Evolutionary conservation across 2,888 invertebrate species (phyloP).

Genomic region (Bedellia somnulentella): DNA sequence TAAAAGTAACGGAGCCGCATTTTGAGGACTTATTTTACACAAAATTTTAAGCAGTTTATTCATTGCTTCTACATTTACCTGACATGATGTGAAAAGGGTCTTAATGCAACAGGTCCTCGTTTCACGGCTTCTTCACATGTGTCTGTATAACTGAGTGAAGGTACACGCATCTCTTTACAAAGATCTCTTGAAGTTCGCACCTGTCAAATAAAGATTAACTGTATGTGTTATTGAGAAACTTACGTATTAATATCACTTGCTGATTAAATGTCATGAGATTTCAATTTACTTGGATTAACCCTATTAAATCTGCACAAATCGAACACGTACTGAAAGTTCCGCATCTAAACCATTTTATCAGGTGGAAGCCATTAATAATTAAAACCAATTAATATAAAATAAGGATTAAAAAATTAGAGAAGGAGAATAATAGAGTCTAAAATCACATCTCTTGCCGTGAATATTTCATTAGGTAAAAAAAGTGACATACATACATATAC

Average conservation of each 20-base stretch:
- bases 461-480: too few species aligned
- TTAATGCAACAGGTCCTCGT: constrained; percentile 68
- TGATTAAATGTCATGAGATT: background rate
- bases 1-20: too few species aligned
- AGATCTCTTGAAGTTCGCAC: constrained; percentile 74
- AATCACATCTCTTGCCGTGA: too few species aligned
- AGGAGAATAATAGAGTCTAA: too few species aligned
- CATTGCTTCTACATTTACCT: too few species aligned
- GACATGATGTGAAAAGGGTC: constrained; percentile 28
- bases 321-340: background rate
- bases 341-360: background rate
- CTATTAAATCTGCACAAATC: background rate
- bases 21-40: too few species aligned
- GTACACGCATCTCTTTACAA: constrained; percentile 65
- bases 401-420: too few species aligned
- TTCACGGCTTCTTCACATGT: constrained; percentile 81
- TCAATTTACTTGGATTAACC: background rate
- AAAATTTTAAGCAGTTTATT: too few species aligned
- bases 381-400: too few species aligned
- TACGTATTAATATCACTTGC: background rate
- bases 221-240: background rate
- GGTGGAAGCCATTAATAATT: too few species aligned
- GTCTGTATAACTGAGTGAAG: constrained; percentile 77
- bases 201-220: constrained; percentile 18
- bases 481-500: too few species aligned